These are phyloP conservation scores for Nerophis ophidion DNA, from an alignment of 2,113 vertebrate genomes.

Conservation along the genomic window DNA sequence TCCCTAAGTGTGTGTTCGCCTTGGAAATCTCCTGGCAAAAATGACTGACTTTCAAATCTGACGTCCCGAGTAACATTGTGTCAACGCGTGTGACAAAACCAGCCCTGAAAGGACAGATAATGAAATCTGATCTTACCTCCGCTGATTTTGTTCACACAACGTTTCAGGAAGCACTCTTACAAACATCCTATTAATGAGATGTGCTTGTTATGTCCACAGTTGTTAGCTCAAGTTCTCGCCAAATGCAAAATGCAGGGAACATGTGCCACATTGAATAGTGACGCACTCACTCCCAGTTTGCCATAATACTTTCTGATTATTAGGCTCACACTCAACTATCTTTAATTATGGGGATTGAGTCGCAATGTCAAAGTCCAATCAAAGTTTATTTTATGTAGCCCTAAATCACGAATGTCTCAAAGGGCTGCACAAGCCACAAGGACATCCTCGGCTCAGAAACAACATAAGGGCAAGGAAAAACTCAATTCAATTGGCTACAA, in stretches of 20 bases:
- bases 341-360: too few relatives aligned
- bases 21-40: conserved; percentile 33
- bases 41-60: conserved; percentile 21
- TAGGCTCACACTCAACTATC: not conserved
- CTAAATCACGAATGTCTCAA: too few relatives aligned
- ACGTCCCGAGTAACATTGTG: conserved; percentile 34
- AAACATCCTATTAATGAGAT: not conserved
- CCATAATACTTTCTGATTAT: not conserved
- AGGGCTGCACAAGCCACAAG: too few relatives aligned
- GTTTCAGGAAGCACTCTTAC: not conserved
- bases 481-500: too few relatives aligned
- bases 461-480: too few relatives aligned
- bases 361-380: too few relatives aligned
- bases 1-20: conserved; percentile 22
- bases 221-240: not conserved
- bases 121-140: too few relatives aligned
- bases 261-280: not conserved
- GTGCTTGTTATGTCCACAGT: not conserved
- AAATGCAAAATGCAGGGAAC: not conserved
- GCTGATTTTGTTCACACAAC: not conserved
- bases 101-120: too few relatives aligned
- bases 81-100: conserved; percentile 5
- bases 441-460: too few relatives aligned
- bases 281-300: not conserved
- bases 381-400: too few relatives aligned